These are phyloP conservation scores for Phania funesta DNA, from an alignment of 2,888 invertebrate genomes.

Conservation along the genomic window DNA sequence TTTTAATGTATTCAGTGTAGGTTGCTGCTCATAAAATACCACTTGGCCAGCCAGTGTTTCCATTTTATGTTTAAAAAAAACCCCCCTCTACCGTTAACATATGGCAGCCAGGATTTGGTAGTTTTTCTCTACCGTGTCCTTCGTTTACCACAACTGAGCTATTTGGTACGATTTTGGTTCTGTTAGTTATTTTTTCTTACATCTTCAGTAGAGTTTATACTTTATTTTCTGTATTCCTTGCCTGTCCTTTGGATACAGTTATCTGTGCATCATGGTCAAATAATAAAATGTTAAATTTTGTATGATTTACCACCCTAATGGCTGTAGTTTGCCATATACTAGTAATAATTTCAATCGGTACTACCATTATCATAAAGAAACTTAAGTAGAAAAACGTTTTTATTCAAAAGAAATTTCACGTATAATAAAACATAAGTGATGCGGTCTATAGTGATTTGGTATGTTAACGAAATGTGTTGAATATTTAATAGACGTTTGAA, in stretches of 20 bases:
- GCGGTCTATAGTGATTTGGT: background rate
- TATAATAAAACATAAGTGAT: background rate
- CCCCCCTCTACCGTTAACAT: slow-evolving; percentile 56
- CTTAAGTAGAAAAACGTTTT: slow-evolving; percentile 22
- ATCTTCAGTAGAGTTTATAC: background rate
- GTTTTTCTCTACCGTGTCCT: background rate
- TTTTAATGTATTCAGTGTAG: slow-evolving; percentile 34
- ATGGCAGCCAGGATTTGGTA: slow-evolving; percentile 44
- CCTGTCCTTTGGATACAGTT: slow-evolving; percentile 29
- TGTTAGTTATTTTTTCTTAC: background rate
- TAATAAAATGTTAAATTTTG: slow-evolving; percentile 64
- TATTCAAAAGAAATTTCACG: background rate
- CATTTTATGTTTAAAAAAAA: slow-evolving; percentile 40
- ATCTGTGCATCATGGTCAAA: slow-evolving; percentile 59
- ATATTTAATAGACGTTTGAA: background rate
- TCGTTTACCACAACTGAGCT: slow-evolving; percentile 39
- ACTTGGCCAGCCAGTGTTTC: slow-evolving; percentile 27
- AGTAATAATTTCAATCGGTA: background rate
- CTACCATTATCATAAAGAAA: slow-evolving; percentile 31
- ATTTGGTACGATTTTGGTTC: slow-evolving; percentile 19
- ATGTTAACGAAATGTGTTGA: background rate
- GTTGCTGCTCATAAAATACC: slow-evolving; percentile 47
- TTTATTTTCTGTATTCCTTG: slow-evolving; percentile 32
- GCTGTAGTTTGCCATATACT: slow-evolving; percentile 33
- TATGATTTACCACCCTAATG: slow-evolving; percentile 58